Conservation (phyloP, 2,797 vertebrate genomes). For the Steatocranus sp. region DNA sequence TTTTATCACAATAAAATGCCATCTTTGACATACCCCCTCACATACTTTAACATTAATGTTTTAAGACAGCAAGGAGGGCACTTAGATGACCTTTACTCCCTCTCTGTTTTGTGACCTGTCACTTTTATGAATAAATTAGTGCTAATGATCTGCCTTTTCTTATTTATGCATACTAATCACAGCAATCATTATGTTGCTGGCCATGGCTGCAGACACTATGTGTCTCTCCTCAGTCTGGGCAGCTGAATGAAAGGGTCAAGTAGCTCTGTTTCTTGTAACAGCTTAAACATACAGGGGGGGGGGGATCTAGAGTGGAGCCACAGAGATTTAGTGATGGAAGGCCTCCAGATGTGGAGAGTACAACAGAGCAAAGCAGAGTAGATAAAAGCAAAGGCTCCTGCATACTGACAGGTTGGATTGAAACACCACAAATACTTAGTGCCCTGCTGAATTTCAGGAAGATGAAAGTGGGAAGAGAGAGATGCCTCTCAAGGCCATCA, state of each 20-base stretch:
- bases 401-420: constrained; percentile 75
- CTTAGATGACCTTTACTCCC: constrained; percentile 60
- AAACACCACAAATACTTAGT: constrained; percentile 73
- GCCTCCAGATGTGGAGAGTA: constrained; percentile 77
- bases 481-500: constrained; percentile 25
- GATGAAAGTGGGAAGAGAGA: constrained; percentile 53
- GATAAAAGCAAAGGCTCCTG: constrained; percentile 71
- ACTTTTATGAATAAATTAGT: constrained; percentile 77
- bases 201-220: constrained; percentile 43
- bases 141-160: constrained; percentile 69
- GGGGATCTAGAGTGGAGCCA: constrained; percentile 59
- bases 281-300: constrained; percentile 67
- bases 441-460: constrained; percentile 64
- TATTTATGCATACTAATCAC: constrained; percentile 74
- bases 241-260: constrained; percentile 71
- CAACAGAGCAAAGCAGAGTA: constrained; percentile 46
- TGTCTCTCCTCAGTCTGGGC: constrained; percentile 63
- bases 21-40: constrained; percentile 46
- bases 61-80: constrained; percentile 62
- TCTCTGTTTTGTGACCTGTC: constrained; percentile 69
- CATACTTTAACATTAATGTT: constrained; percentile 66
- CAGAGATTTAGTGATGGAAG: constrained; percentile 74
- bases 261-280: constrained; percentile 76
- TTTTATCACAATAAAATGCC: constrained; percentile 33
- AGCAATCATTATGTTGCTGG: constrained; percentile 53